These are phyloP conservation scores for Periphyllus acericola DNA, from an alignment of 2,888 invertebrate genomes.

Conservation along the genomic window DNA sequence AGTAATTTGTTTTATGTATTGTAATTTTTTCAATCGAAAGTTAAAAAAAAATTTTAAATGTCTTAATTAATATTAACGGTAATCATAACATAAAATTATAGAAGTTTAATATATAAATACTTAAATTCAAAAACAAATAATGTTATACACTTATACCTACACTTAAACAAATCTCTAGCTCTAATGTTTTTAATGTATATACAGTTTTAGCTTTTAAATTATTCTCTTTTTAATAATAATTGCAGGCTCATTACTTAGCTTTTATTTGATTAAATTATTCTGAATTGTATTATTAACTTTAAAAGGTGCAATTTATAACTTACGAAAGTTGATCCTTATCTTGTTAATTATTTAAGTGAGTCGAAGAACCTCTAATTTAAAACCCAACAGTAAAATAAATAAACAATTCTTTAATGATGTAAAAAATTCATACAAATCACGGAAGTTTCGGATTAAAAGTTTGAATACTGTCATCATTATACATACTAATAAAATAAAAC, in stretches of 20 bases:
- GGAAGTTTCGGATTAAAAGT: neutral
- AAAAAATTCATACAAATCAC: neutral
- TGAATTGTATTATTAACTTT: neutral
- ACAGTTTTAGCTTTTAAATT: neutral
- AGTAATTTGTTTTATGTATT: too few relatives aligned
- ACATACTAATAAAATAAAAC: too few relatives aligned
- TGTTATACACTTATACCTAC: neutral
- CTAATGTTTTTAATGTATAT: neutral
- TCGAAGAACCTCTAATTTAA: neutral
- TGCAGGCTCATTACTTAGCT: neutral
- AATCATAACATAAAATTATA: too few relatives aligned
- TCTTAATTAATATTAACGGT: too few relatives aligned
- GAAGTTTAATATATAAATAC: too few relatives aligned
- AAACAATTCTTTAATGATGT: neutral
- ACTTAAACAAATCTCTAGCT: neutral
- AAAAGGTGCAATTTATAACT: neutral
- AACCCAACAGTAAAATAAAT: neutral
- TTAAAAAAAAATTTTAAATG: too few relatives aligned
- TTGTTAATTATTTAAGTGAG: neutral
- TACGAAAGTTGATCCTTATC: neutral
- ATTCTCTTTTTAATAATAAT: neutral
- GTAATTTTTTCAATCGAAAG: too few relatives aligned
- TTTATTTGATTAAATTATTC: constrained; percentile 2
- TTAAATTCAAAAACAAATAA: neutral
- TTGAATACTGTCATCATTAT: too few relatives aligned